These are phyloP conservation scores for Saguinus imperator DNA, from an alignment of 2,113 vertebrate genomes.

Conservation along the genomic window DNA sequence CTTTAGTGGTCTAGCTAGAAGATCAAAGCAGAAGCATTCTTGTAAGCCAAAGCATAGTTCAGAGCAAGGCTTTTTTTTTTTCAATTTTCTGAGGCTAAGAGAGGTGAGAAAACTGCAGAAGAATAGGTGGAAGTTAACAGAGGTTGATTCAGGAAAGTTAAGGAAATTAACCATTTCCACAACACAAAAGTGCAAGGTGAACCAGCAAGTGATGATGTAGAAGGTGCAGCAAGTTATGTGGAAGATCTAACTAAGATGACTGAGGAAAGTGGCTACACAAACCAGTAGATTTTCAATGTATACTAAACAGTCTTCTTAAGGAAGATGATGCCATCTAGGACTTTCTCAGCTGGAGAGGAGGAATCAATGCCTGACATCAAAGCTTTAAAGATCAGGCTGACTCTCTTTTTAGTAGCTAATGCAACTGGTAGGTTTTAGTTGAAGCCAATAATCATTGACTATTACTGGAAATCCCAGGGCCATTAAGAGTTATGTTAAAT, in stretches of 20 bases:
- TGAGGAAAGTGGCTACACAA: background rate
- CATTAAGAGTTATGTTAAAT: no score
- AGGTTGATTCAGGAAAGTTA: background rate
- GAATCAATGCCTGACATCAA: background rate
- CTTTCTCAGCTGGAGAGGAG: background rate
- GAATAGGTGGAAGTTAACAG: background rate
- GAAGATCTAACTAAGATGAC: background rate
- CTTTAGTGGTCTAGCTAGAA: background rate
- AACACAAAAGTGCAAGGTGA: background rate
- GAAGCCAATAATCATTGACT: background rate
- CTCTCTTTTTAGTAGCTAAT: background rate
- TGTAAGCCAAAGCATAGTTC: background rate
- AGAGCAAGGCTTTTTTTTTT: background rate
- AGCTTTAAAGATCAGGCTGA: background rate
- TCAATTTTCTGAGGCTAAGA: background rate
- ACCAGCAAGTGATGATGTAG: background rate
- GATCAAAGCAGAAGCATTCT: background rate
- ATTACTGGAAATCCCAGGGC: background rate
- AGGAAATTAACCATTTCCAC: background rate
- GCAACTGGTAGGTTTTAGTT: background rate
- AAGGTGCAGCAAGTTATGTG: background rate
- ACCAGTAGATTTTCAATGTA: background rate
- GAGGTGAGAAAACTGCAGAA: background rate
- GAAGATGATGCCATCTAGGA: background rate
- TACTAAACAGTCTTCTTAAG: background rate